phyloP scores from a whole-genome alignment of 1,140 invertebrate genomes.

The Bombyx mandarina region DNA sequence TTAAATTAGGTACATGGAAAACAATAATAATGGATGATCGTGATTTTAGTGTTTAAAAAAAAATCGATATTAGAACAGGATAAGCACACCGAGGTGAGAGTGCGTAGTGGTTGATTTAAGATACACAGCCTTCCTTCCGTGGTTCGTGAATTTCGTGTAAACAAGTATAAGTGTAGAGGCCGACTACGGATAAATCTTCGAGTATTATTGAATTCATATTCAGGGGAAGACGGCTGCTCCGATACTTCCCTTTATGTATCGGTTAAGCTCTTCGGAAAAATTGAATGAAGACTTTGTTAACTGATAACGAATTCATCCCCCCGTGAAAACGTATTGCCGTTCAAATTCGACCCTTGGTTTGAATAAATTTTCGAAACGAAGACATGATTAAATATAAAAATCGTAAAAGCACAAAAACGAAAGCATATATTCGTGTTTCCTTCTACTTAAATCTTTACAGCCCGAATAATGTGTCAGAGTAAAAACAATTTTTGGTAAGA shows the following conservation, averaged over 20 bases:
- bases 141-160: conserved; percentile 52
- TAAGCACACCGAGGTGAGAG: conserved; percentile 52
- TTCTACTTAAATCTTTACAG: too few relatives aligned
- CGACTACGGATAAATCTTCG: conserved; percentile 38
- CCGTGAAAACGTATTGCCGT: too few relatives aligned
- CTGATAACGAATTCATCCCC: neutral
- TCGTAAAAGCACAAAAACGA: too few relatives aligned
- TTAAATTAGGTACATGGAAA: conserved; percentile 31
- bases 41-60: conserved; percentile 43
- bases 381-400: too few relatives aligned
- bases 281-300: conserved; percentile 6
- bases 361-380: too few relatives aligned
- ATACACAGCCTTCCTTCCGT: conserved; percentile 48
- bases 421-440: too few relatives aligned
- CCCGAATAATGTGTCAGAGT: too few relatives aligned
- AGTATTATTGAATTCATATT: conserved; percentile 40
- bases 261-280: conserved; percentile 11
- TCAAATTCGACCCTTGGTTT: too few relatives aligned
- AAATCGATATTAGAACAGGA: conserved; percentile 60
- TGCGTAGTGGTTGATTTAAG: conserved; percentile 37
- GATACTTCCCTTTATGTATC: conserved; percentile 17
- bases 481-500: too few relatives aligned
- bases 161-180: conserved; percentile 30
- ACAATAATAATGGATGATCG: conserved; percentile 51
- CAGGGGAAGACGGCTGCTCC: conserved; percentile 15